Base-by-base conservation (phyloP, 2,113 vertebrate species). In the Lophius piscatorius region DNA sequence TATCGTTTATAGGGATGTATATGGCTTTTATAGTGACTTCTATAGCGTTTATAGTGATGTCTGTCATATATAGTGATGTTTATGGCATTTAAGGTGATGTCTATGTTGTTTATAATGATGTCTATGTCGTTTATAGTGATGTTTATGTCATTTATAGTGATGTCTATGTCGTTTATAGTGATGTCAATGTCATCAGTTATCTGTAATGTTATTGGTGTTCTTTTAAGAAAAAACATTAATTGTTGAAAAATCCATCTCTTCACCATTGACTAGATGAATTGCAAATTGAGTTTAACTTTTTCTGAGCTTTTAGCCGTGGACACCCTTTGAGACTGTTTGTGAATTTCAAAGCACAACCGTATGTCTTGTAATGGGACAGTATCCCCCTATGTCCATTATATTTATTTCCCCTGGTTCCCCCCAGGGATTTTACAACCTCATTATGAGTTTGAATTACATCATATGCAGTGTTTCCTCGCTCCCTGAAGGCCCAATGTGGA, bases 361-460 rank as follows among this genome's bases (percentile, higher is more conserved):
- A 47, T 63, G 54, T 62, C 34, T 74, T 54, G 64, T 48, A 42
- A 50, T 33, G 50, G 63, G 61, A 51, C 10, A 6, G 3, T 57
- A 68, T 52, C 48, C 77, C 61, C 61, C 38, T 13, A 28, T 34
- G 64, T 28, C 13, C 54, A 35, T 41, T 44, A 16, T 71, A 28
- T 62, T 14, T 44, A 34, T 17, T n/a, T 31, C 8, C 56, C 67
- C 4, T 4, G 36, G 20, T 40, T 6, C 54, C 64, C 47, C 39
- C 46, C 55, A 52, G 63, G 66, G 28, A 28, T 66, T 77, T 77
- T 26, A 42, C 66, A 59, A 54, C 63, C 77, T 77, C 73, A 75
- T 81, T 75, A 83, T 44, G 36, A 75, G 42, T 41, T 12, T 31
- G n/a, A 41, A 62, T 78, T 78, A 76, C 67, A 63, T 75, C 63